Conservation (phyloP, 2,888 invertebrate genomes). For the Drosophila diplacantha region DNA sequence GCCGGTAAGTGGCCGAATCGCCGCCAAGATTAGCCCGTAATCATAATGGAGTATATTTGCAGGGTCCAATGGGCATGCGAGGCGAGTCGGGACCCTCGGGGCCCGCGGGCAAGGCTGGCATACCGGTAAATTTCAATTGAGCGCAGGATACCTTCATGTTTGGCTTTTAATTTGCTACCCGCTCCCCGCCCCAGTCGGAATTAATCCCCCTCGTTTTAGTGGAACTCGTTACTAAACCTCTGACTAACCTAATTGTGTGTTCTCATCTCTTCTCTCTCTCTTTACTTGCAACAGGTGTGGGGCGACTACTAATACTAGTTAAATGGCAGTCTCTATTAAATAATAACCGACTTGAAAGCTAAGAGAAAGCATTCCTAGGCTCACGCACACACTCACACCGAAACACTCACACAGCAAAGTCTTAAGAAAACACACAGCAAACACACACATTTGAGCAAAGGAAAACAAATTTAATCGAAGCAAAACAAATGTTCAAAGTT, state of each 20-base stretch:
- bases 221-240: constrained; percentile 55
- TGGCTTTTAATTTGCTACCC: constrained; percentile 45
- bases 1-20: constrained; percentile 84
- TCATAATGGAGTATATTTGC: constrained; percentile 22
- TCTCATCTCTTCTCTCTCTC: constrained; percentile 52
- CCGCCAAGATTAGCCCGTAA: background rate
- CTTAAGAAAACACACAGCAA: constrained; percentile 11
- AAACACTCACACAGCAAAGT: constrained; percentile 26
- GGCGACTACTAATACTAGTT: constrained; percentile 77
- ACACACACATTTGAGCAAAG: constrained; percentile 29
- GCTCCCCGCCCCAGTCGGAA: constrained; percentile 43
- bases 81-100: constrained; percentile 77
- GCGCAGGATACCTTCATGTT: constrained; percentile 17
- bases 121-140: constrained; percentile 72
- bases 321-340: constrained; percentile 50
- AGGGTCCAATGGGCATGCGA: constrained; percentile 78
- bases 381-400: constrained; percentile 26
- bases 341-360: constrained; percentile 53
- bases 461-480: constrained; percentile 33
- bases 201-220: constrained; percentile 27
- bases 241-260: constrained; percentile 43
- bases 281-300: constrained; percentile 77
- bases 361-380: constrained; percentile 24
- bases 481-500: constrained; percentile 42
- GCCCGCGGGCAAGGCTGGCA: constrained; percentile 77